Conservation (phyloP, 2,797 vertebrate genomes). For the Ptychadena robeensis region DNA sequence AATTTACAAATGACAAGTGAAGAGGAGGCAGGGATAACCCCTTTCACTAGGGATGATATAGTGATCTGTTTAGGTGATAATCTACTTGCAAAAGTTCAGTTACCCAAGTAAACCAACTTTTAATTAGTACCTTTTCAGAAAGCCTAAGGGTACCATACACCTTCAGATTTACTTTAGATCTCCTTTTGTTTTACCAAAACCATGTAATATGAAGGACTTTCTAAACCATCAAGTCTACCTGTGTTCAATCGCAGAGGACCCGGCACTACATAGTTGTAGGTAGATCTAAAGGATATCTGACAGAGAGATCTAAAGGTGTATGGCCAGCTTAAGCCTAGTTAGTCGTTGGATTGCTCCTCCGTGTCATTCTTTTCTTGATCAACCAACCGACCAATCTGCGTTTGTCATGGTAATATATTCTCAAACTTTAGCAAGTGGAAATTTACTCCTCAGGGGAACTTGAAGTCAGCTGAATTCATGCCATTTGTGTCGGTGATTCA, state of each 20-base stretch:
- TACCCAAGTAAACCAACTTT: neutral
- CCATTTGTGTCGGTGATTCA: neutral
- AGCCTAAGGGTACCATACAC: no score
- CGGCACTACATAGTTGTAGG: no score
- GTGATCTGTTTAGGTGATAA: neutral
- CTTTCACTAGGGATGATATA: neutral
- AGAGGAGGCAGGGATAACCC: no score
- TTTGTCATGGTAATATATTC: neutral
- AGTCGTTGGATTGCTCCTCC: neutral
- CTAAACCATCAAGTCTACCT: no score
- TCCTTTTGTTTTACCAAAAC: no score
- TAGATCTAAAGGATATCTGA: no score
- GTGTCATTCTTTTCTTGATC: neutral
- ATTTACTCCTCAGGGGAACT: neutral
- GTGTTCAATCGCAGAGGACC: no score
- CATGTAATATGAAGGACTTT: no score
- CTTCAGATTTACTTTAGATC: no score
- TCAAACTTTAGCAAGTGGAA: neutral
- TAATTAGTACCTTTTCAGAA: neutral
- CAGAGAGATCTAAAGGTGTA: no score
- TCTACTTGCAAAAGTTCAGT: neutral
- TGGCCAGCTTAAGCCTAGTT: neutral
- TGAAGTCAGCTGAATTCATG: conserved; percentile 31
- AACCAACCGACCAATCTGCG: neutral
- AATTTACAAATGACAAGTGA: no score